Evolutionary conservation across 2,888 invertebrate genomes (phyloP), one percentile per base, ranked within the genome.

Genomic region (Cerastis leucographa): DNA sequence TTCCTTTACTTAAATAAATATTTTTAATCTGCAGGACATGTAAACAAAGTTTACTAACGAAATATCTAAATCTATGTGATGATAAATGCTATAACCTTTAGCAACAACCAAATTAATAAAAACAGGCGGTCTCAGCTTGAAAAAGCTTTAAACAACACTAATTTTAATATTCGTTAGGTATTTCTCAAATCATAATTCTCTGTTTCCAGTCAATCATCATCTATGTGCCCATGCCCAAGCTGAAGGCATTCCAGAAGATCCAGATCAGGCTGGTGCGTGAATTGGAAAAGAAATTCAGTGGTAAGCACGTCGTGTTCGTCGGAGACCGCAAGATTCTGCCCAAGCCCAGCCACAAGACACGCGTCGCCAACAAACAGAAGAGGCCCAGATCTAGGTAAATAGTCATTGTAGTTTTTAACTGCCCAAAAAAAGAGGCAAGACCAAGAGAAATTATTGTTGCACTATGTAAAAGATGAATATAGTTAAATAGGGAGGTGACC

Each of bases 241-340:
- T 99, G 96, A 99, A 98, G 96, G 98, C 98, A 80, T 99, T 99
- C 97, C 99, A 99, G 97, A 99, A 99, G 96, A 98, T 99, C 89
- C 99, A 99, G 96, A 98, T 98, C 87, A 97, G 99, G 88, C 97
- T 99, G 91, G 99, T 99, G 66, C 98, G 99, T 90, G 99, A 99
- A 95, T 97, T 99, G 92, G 99, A 99, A 95, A 99, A 99, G 98
- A 99, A 99, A 94, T 99, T 99, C 97, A 99, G 99, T 91, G 99
- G 99, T 85, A 99, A 99, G 95, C 99, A 99, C 94, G 99, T 99
- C 19, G 99, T 99, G 88, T 99, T 99, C 93, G 98, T 99, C 92
- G 99, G 99, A 62, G 99, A 99, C 97, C 98, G 99, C 92, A 99
- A 99, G 94, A 99, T 99, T 94, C 97, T 99, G 89, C 99, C 99